Percentiles rank a stretch among this genome's conserved stretches.
These are phyloP conservation scores for Silurus aristotelis DNA, from an alignment of 2,797 vertebrate species.

Conservation along the genomic window DNA sequence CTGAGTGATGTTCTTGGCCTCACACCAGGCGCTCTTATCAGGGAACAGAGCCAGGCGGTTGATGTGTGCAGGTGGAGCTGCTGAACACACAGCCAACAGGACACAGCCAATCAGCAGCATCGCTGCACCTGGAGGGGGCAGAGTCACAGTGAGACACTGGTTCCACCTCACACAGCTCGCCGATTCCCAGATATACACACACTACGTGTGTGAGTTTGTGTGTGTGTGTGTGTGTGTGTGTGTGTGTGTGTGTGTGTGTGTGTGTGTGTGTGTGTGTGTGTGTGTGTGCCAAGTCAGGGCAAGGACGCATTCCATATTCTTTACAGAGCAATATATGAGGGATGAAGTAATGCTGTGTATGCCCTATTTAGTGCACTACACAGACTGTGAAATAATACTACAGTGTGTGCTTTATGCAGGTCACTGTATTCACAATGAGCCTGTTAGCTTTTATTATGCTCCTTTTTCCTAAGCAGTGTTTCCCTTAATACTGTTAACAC, in stretches of 20 bases:
- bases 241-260: no score
- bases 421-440: not conserved
- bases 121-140: conserved; percentile 47
- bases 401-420: no score
- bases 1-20: conserved; percentile 99
- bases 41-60: conserved; percentile 97
- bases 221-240: no score
- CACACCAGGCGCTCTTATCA: conserved; percentile 98
- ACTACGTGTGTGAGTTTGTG: not conserved
- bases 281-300: not conserved
- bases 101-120: conserved; percentile 80
- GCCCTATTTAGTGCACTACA: not conserved
- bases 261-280: no score
- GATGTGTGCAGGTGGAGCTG: conserved; percentile 88
- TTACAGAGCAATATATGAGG: not conserved
- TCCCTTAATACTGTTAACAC: not conserved
- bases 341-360: not conserved
- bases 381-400: not conserved
- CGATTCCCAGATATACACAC: no score
- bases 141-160: not conserved
- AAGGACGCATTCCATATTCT: not conserved
- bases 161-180: not conserved
- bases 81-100: conserved; percentile 78
- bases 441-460: not conserved
- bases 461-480: not conserved